A percentile compares a stretch with the other conserved stretches of the same genome.
phyloP scores from a whole-genome alignment of 2,113 vertebrate species.

The Empidonax alnorum region DNA sequence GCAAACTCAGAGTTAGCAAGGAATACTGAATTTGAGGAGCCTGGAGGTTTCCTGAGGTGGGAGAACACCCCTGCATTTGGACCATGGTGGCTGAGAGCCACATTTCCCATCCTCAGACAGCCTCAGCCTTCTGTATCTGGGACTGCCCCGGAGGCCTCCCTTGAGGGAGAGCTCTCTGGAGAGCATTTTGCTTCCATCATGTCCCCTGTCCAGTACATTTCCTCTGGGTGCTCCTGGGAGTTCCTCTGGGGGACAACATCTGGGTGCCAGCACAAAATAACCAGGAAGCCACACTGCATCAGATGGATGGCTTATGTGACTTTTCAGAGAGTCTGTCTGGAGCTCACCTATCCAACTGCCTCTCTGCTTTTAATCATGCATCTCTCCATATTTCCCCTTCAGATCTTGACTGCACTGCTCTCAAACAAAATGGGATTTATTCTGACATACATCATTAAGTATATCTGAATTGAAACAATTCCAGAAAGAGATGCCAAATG shows the following conservation, averaged over 20 bases:
- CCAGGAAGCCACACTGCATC: not conserved
- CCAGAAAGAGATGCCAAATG: constrained; percentile 22
- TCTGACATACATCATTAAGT: not conserved
- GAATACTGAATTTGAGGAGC: not conserved
- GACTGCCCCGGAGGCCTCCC: not conserved
- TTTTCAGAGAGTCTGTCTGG: not conserved
- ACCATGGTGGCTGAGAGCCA: not conserved
- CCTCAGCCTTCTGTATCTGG: not conserved
- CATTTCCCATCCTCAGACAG: not conserved
- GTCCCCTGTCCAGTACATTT: not conserved
- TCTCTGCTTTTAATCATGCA: not conserved
- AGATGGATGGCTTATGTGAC: not conserved
- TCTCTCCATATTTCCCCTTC: not conserved
- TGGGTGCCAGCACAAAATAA: not conserved
- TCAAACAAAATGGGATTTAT: constrained; percentile 8
- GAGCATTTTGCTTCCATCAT: not conserved
- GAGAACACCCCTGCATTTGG: rapidly evolving
- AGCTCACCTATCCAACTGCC: not conserved
- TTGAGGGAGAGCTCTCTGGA: not conserved
- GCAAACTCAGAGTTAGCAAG: not conserved
- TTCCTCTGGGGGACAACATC: not conserved
- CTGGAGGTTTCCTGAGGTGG: not conserved
- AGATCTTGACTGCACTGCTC: not conserved
- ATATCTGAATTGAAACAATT: not conserved
- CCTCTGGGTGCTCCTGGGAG: not conserved